A percentile compares a stretch with the other conserved stretches of the same genome.
These are phyloP conservation scores for Thalassaphorura encarpata DNA, from an alignment of 1,140 invertebrate species.

Conservation along the genomic window DNA sequence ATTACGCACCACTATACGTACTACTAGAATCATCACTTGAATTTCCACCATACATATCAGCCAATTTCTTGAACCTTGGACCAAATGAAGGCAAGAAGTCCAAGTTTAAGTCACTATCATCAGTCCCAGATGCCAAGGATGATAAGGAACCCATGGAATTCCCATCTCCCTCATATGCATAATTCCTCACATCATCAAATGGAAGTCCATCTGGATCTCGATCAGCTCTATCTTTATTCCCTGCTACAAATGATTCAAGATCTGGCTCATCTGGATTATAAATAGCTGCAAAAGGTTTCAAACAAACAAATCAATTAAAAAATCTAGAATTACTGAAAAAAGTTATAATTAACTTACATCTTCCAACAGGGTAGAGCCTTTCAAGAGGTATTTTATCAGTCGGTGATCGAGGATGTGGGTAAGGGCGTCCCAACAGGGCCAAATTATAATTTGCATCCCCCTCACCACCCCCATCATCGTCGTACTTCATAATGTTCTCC, in stretches of 20 bases:
- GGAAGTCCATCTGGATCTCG: slow-evolving; percentile 80
- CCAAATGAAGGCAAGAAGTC: slow-evolving; percentile 94
- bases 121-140: slow-evolving; percentile 81
- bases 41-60: slow-evolving; percentile 92
- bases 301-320: too few relatives aligned
- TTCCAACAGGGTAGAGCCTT: slow-evolving; percentile 28
- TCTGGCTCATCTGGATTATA: slow-evolving; percentile 58
- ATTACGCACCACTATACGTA: not conserved
- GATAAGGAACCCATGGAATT: slow-evolving; percentile 85
- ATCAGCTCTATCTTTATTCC: slow-evolving; percentile 78
- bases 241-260: slow-evolving; percentile 80
- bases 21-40: slow-evolving; percentile 59
- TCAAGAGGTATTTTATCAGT: slow-evolving; percentile 37
- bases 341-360: slow-evolving; percentile 1
- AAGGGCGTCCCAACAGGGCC: too few relatives aligned
- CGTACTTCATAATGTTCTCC: slow-evolving; percentile 94
- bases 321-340: not conserved
- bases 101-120: slow-evolving; percentile 91
- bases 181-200: slow-evolving; percentile 89
- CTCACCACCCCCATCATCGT: slow-evolving; percentile 93
- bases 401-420: slow-evolving; percentile 41
- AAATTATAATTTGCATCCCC: slow-evolving; percentile 92
- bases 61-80: slow-evolving; percentile 88
- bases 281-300: slow-evolving; percentile 38
- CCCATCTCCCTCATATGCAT: slow-evolving; percentile 94